Conservation (phyloP, 2,113 vertebrate genomes). For the Arothron firmamentum region DNA sequence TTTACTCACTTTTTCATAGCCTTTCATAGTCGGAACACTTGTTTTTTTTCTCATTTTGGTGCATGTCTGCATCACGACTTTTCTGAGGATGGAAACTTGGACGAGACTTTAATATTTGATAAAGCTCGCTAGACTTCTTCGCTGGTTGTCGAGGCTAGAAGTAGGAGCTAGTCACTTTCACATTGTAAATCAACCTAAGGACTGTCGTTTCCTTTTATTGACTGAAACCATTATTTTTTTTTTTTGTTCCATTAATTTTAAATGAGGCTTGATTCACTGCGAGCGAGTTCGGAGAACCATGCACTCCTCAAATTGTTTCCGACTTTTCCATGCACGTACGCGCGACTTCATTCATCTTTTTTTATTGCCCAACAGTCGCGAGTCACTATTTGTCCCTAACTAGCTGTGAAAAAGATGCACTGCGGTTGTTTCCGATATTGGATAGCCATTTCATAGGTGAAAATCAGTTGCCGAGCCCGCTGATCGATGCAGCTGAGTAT, state of each 20-base stretch:
- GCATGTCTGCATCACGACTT: conserved; percentile 17
- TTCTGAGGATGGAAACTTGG: conserved; percentile 32
- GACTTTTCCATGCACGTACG: conserved; percentile 35
- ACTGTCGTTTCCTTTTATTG: conserved; percentile 59
- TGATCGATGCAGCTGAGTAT: conserved; percentile 33
- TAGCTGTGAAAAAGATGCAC: conserved; percentile 15
- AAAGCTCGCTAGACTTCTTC: conserved; percentile 28
- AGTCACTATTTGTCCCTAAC: conserved; percentile 32
- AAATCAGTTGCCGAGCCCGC: conserved; percentile 26
- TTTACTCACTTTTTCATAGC: conserved; percentile 3
- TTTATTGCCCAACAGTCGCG: conserved; percentile 33
- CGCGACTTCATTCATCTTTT: conserved; percentile 35
- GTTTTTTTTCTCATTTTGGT: conserved; percentile 23
- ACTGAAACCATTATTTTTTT: conserved; percentile 41
- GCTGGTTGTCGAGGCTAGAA: conserved; percentile 19
- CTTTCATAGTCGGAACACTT: conserved; percentile 10
- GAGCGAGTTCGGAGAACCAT: conserved; percentile 37
- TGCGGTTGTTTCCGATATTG: conserved; percentile 22
- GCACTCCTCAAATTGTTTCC: conserved; percentile 37
- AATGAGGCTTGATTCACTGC: conserved; percentile 58
- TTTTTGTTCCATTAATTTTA: conserved; percentile 64
- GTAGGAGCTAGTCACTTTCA: conserved; percentile 14
- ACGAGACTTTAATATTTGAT: conserved; percentile 65
- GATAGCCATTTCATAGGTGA: conserved; percentile 19
- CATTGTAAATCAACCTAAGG: conserved; percentile 53